Base-by-base conservation (phyloP, 2,797 vertebrate species). In the Premnoplex brunnescens region DNA sequence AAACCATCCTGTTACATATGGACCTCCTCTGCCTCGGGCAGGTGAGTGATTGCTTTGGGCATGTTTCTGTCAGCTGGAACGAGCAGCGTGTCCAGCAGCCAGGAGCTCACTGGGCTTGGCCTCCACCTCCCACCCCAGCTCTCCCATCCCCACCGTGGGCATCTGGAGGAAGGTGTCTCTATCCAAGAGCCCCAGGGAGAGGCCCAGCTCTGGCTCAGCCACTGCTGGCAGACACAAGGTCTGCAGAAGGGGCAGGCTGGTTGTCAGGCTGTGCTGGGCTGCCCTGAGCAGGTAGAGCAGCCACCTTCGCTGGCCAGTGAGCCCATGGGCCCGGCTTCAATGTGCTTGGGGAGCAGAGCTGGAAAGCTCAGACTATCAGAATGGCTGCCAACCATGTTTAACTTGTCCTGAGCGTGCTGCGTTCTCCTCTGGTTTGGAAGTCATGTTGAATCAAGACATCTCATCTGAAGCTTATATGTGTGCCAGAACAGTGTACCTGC, bases 1-100 rank as follows among this genome's bases (percentile, higher is more conserved):
- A 85, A 79, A 88, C 26, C 11, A 2, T 23, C 59, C 83, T 0
- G 0, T 59, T 76, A n/a, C 91, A 90, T 88, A 94, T 88, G 91
- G 83, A 9, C 6, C 14, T 91, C 8, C 87, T 44, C 48, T 56
- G 71, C 77, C 75, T 26, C 56, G 66, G 85, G 80, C 80, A 6
- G 59, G 59, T 96, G 96, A 97, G 32, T 85, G 82, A 96, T 97
- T 1, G 17, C 77, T 90, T 63, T 76, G 85, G 83, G 71, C 71
- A 95, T 60, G 67, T 64, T 63, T 73, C 85, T 96, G 96, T 71
- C 96, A 95, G 91, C 94, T 93, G 93, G 88, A 95, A 79, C 34
- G 28, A 68, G 39, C 37, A 37, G 16, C 0, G 0, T 1, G 41
- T 54, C 2, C 6, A 20, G 76, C 85, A 88, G 83, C 77, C 3